These are phyloP conservation scores for Mythimna vitellina DNA, from an alignment of 2,888 invertebrate species.

Conservation along the genomic window DNA sequence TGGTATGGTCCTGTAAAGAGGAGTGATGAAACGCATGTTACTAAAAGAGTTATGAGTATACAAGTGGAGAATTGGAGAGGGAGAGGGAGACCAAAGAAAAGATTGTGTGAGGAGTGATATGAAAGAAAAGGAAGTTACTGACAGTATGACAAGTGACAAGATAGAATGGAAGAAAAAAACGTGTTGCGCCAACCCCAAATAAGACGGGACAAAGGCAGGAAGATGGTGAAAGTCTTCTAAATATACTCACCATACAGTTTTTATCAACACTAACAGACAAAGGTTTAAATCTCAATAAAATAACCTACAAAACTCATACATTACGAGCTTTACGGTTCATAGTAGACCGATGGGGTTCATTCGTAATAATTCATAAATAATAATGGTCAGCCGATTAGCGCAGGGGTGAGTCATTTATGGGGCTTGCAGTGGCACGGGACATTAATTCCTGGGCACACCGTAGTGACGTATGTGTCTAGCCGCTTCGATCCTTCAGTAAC, in stretches of 20 bases:
- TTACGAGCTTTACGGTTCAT: slow-evolving; percentile 31
- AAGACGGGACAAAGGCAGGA: no score
- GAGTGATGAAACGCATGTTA: no score
- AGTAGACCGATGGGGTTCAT: slow-evolving; percentile 57
- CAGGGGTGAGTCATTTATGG: slow-evolving; percentile 73
- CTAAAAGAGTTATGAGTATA: no score
- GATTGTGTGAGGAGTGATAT: no score
- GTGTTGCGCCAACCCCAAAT: no score
- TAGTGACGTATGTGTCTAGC: slow-evolving; percentile 85
- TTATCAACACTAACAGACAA: neutral
- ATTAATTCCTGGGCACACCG: slow-evolving; percentile 77
- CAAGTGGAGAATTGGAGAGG: no score
- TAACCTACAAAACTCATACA: slow-evolving; percentile 16
- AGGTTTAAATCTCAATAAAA: neutral
- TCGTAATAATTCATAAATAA: slow-evolving; percentile 74
- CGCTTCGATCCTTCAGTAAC: slow-evolving; percentile 78
- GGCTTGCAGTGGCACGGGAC: slow-evolving; percentile 65
- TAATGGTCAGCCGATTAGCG: slow-evolving; percentile 76
- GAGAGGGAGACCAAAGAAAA: no score
- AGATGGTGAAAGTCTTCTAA: no score
- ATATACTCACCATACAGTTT: neutral
- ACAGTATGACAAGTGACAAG: no score
- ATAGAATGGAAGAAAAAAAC: no score
- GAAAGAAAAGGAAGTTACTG: no score
- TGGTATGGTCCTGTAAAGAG: no score